Percentiles rank a stretch among this genome's conserved stretches.
Conservation (phyloP, 2,797 vertebrate species). For the Acestrorhynchus altus region DNA sequence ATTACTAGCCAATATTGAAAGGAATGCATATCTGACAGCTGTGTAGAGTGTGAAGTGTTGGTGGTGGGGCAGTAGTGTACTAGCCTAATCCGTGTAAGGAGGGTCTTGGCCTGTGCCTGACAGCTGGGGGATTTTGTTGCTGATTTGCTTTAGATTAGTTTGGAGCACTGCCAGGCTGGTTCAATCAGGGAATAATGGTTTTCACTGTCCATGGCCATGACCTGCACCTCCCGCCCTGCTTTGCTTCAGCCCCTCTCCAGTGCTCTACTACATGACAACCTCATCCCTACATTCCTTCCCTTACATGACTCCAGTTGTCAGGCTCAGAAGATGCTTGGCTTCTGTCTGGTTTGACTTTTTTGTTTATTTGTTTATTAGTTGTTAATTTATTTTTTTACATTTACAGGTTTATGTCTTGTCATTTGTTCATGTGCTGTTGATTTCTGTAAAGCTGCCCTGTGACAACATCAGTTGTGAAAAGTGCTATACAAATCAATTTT, state of each 20-base stretch:
- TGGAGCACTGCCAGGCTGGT: conserved; percentile 71
- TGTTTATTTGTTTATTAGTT: background rate
- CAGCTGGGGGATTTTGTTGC: conserved; percentile 59
- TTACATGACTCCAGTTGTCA: too few species aligned
- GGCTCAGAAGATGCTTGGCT: background rate
- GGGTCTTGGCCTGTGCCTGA: conserved; percentile 67
- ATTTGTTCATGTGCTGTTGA: too few species aligned
- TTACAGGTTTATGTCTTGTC: too few species aligned
- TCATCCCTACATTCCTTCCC: background rate
- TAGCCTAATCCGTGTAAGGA: conserved; percentile 69
- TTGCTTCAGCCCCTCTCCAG: conserved; percentile 9
- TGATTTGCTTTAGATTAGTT: conserved; percentile 63
- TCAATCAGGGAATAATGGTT: conserved; percentile 73
- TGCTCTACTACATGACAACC: conserved; percentile 14
- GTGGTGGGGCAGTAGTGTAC: conserved; percentile 60
- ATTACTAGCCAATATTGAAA: background rate
- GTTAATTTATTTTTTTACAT: too few species aligned
- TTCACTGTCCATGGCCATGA: conserved; percentile 65
- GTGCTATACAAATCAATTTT: too few species aligned
- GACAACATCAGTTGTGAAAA: too few species aligned
- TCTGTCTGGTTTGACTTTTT: background rate
- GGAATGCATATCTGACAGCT: background rate
- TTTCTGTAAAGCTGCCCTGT: too few species aligned
- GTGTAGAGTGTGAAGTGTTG: conserved; percentile 53
- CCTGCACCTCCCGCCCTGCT: conserved; percentile 35